Evolutionary conservation across 1,140 invertebrate species (phyloP).

Genomic region (Lepidurus apus): DNA sequence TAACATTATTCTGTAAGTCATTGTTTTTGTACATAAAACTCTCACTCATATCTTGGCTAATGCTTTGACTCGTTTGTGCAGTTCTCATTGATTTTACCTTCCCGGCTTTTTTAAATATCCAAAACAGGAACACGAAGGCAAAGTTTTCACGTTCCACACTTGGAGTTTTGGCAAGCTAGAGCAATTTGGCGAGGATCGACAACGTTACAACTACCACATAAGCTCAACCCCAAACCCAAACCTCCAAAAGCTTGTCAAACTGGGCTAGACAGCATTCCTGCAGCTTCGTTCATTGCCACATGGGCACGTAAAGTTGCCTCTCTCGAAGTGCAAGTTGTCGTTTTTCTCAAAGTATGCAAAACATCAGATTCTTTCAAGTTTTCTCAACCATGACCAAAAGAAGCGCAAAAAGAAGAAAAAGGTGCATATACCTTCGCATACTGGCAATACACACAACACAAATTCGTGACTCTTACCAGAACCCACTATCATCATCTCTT

Average conservation of each 20-base stretch:
- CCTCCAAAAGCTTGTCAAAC: conserved; percentile 6
- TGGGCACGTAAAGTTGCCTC: conserved; percentile 3
- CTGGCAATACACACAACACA: neutral
- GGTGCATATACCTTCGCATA: neutral
- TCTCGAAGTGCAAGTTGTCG: conserved; percentile 14
- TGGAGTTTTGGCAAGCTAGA: neutral
- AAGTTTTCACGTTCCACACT: conserved; percentile 8
- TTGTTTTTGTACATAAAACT: conserved; percentile 6
- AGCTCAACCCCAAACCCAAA: neutral
- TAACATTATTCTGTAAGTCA: too few species aligned
- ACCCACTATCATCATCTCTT: neutral
- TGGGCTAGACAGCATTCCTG: conserved; percentile 13
- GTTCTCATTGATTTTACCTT: neutral
- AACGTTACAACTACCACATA: neutral
- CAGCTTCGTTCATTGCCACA: conserved; percentile 12
- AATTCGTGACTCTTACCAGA: conserved; percentile 2
- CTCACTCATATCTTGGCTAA: neutral
- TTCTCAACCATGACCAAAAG: conserved; percentile 19
- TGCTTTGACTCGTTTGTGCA: neutral
- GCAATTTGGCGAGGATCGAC: neutral
- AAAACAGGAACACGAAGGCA: neutral
- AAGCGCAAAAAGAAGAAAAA: neutral
- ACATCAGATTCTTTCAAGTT: conserved; percentile 10
- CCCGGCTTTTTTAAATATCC: neutral
- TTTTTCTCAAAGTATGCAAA: conserved; percentile 10